Evolutionary conservation across 2,113 vertebrate species (phyloP).

Genomic region (Chrysemys picta): DNA sequence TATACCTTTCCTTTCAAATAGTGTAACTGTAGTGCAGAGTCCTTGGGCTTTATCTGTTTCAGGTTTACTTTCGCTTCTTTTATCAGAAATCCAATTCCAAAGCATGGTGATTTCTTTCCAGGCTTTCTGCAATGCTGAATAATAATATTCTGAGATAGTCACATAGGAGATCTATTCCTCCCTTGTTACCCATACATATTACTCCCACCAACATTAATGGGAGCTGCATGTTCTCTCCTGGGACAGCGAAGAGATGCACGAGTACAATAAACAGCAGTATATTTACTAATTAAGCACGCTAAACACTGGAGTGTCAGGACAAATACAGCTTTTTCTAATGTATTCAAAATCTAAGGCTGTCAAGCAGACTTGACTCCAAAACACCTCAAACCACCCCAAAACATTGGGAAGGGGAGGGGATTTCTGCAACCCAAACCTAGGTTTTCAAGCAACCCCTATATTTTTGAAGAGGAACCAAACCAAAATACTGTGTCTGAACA

Average conservation of each 20-base stretch:
- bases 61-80: background rate
- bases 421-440: background rate
- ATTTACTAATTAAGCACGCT: background rate
- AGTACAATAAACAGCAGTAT: fast-evolving
- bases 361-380: background rate
- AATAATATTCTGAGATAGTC: background rate
- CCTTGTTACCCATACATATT: background rate
- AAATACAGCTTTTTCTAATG: background rate
- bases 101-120: background rate
- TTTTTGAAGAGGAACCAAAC: background rate
- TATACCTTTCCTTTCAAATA: background rate
- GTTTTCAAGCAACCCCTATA: fast-evolving
- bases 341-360: background rate
- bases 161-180: background rate
- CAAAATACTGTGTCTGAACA: too few relatives aligned
- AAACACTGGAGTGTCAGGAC: background rate
- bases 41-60: background rate
- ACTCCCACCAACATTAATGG: background rate
- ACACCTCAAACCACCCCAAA: background rate
- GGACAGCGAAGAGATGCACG: background rate
- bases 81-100: constrained; percentile 1
- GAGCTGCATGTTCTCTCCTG: background rate
- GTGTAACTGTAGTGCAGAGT: background rate
- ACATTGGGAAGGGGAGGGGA: background rate
- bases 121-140: background rate